phyloP scores from a whole-genome alignment of 2,113 vertebrate species.

The Phalacrocorax aristotelis region DNA sequence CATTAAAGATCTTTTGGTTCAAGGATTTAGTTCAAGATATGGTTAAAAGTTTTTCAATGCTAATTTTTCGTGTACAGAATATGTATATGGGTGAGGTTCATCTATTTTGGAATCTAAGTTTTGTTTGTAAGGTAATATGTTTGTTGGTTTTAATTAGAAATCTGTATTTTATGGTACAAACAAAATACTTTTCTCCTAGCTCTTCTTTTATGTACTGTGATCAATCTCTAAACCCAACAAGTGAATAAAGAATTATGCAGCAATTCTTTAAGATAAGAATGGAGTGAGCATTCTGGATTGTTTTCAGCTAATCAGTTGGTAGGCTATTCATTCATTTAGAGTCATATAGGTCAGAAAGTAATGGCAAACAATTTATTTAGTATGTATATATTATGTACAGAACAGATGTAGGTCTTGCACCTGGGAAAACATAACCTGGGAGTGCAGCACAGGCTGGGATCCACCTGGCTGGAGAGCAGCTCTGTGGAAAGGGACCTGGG shows the following conservation, averaged over 20 bases:
- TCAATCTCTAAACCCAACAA: background rate
- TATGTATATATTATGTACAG: background rate
- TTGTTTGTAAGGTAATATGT: background rate
- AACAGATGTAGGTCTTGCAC: background rate
- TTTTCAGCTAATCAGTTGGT: background rate
- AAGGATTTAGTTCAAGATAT: background rate
- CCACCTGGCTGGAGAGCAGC: too few relatives aligned
- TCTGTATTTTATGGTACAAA: background rate
- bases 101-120: background rate
- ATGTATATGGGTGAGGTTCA: background rate
- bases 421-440: too few relatives aligned
- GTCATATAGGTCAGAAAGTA: background rate
- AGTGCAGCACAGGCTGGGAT: too few relatives aligned
- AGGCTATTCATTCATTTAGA: background rate
- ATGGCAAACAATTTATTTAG: background rate
- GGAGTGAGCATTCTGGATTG: background rate
- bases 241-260: background rate
- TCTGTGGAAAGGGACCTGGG: too few relatives aligned
- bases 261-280: background rate
- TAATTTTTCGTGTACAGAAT: background rate
- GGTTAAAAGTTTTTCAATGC: background rate
- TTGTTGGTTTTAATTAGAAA: background rate
- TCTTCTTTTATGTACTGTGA: background rate
- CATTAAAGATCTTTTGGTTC: background rate
- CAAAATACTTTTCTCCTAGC: background rate